These are phyloP conservation scores for Meteorus colon DNA, from an alignment of 2,888 invertebrate genomes.

Conservation along the genomic window DNA sequence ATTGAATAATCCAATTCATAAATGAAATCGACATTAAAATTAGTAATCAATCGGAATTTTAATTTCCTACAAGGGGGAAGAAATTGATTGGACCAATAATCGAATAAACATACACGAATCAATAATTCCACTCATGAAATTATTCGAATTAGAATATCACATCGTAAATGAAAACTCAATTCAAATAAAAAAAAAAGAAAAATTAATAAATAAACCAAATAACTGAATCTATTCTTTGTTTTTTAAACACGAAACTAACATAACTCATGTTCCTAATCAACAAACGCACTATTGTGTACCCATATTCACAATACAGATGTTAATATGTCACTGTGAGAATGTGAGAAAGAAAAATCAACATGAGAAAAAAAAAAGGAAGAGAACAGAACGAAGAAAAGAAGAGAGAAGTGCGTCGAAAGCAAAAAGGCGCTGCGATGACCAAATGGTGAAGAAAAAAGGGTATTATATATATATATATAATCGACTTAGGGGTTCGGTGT, in stretches of 20 bases:
- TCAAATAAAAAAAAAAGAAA: background rate
- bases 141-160: background rate
- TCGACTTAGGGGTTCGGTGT: conserved; percentile 20
- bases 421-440: background rate
- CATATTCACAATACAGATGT: background rate
- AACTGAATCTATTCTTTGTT: background rate
- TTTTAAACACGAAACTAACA: no score
- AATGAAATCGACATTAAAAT: background rate
- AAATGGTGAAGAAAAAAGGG: background rate
- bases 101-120: background rate
- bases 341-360: background rate
- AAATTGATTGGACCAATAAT: background rate
- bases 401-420: background rate
- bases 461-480: background rate
- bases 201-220: background rate
- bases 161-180: background rate
- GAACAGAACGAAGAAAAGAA: background rate
- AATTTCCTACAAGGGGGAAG: background rate
- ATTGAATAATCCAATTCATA: background rate
- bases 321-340: background rate
- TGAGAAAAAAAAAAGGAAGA: background rate
- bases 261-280: no score
- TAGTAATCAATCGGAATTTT: background rate
- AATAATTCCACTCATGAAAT: background rate
- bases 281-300: background rate